Evolutionary conservation across 2,113 vertebrate genomes (phyloP).

Genomic region (Paratilapia polleni): DNA sequence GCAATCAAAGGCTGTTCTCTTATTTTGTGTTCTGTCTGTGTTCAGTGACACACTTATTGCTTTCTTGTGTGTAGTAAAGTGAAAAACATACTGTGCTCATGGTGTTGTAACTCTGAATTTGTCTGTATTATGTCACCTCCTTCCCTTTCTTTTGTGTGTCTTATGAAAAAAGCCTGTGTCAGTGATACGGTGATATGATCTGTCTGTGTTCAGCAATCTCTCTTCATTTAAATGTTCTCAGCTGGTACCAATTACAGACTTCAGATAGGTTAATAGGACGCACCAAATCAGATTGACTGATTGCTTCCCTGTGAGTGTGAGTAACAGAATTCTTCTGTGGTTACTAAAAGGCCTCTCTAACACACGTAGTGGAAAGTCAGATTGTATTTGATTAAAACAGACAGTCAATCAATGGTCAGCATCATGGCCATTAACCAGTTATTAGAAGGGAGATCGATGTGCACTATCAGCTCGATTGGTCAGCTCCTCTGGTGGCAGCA

Average conservation of each 20-base stretch:
- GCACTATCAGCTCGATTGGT: conserved; percentile 19
- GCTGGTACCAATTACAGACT: background rate
- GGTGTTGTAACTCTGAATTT: background rate
- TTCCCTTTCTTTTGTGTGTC: background rate
- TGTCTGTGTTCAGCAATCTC: background rate
- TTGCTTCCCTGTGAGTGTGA: conserved; percentile 31
- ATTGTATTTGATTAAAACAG: conserved; percentile 58
- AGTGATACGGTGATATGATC: background rate
- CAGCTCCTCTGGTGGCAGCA: conserved; percentile 14
- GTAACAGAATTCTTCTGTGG: conserved; percentile 17
- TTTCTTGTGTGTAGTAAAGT: background rate
- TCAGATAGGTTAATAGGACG: conserved; percentile 7
- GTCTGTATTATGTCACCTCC: background rate
- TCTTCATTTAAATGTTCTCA: background rate
- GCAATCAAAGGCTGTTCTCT: conserved; percentile 7
- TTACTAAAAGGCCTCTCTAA: conserved; percentile 29
- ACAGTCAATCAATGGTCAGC: conserved; percentile 51
- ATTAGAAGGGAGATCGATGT: conserved; percentile 53
- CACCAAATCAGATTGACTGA: conserved; percentile 20
- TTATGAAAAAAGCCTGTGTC: background rate
- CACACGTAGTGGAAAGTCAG: conserved; percentile 45
- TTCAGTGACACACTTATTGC: background rate
- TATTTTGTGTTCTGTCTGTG: background rate
- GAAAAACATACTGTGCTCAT: background rate
- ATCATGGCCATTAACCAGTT: conserved; percentile 59